These are phyloP conservation scores for Ochotona princeps DNA, from an alignment of 2,113 vertebrate species.

Conservation along the genomic window DNA sequence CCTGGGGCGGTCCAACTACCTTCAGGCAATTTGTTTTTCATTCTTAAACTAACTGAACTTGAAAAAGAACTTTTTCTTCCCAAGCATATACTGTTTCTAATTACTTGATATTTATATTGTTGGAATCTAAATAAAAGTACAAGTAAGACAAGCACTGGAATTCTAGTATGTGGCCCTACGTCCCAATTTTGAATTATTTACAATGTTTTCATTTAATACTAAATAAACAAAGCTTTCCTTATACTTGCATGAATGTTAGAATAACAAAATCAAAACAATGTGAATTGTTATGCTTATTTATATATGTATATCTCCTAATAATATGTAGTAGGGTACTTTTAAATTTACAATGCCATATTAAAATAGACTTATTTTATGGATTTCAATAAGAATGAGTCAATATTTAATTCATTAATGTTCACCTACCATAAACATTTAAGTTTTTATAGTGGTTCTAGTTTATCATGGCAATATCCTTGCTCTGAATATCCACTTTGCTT, in stretches of 20 bases:
- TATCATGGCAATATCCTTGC: not conserved
- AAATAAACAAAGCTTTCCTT: constrained; percentile 7
- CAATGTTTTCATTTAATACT: constrained; percentile 14
- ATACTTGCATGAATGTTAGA: not conserved
- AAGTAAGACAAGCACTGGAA: not conserved
- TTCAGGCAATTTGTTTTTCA: constrained; percentile 55
- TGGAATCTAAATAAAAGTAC: constrained; percentile 14
- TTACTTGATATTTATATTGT: constrained; percentile 58
- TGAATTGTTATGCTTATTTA: constrained; percentile 31
- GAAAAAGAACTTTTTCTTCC: constrained; percentile 53
- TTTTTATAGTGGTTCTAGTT: not conserved
- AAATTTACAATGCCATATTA: not conserved
- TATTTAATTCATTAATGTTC: not conserved
- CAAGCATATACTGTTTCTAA: constrained; percentile 53
- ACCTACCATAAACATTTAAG: not conserved
- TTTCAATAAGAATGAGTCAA: not conserved
- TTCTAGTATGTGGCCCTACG: not conserved
- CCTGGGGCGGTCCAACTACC: constrained; percentile 31
- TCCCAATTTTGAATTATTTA: constrained; percentile 32
- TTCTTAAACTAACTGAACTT: constrained; percentile 67
- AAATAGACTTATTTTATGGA: not conserved
- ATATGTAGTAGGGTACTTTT: not conserved
- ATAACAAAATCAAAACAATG: not conserved
- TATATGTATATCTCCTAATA: constrained; percentile 26
- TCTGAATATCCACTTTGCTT: not conserved